phyloP scores from a whole-genome alignment of 2,113 vertebrate species.

The Martes martes region DNA sequence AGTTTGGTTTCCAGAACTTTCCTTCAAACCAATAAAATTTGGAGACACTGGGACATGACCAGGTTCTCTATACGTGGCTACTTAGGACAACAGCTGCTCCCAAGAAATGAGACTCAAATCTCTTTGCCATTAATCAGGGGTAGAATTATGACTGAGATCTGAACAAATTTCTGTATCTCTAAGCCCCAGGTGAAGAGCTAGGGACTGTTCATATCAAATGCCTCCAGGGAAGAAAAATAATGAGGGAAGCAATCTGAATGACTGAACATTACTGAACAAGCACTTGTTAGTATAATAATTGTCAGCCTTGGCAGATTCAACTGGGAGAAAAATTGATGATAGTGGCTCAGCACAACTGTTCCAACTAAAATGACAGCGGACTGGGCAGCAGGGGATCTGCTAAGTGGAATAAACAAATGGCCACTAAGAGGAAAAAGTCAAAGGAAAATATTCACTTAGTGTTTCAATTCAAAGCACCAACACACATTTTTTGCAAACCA shows the following conservation, averaged over 20 bases:
- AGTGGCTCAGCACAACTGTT: conserved; percentile 21
- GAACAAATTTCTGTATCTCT: conserved; percentile 50
- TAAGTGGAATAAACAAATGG: conserved; percentile 58
- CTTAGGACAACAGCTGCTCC: neutral
- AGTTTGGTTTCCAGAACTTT: neutral
- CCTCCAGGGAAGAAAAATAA: conserved; percentile 69
- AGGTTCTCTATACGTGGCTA: fast-evolving
- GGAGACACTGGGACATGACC: neutral
- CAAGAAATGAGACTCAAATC: conserved; percentile 22
- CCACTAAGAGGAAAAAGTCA: conserved; percentile 9
- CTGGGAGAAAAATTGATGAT: conserved; percentile 51
- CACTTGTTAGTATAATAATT: conserved; percentile 71
- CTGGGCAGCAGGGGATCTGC: neutral
- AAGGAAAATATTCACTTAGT: neutral
- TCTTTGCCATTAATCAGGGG: conserved; percentile 40
- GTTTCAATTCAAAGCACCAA: conserved; percentile 8
- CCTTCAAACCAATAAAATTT: neutral
- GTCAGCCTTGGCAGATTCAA: conserved; percentile 57
- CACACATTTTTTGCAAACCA: neutral
- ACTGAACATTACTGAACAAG: conserved; percentile 58
- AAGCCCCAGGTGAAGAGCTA: conserved; percentile 47
- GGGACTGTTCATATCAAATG: conserved; percentile 33
- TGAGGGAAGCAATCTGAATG: conserved; percentile 37
- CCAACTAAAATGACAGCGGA: neutral
- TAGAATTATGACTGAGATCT: conserved; percentile 52